phyloP scores from a whole-genome alignment of 1,140 invertebrate genomes.

The Metaphire vulgaris region DNA sequence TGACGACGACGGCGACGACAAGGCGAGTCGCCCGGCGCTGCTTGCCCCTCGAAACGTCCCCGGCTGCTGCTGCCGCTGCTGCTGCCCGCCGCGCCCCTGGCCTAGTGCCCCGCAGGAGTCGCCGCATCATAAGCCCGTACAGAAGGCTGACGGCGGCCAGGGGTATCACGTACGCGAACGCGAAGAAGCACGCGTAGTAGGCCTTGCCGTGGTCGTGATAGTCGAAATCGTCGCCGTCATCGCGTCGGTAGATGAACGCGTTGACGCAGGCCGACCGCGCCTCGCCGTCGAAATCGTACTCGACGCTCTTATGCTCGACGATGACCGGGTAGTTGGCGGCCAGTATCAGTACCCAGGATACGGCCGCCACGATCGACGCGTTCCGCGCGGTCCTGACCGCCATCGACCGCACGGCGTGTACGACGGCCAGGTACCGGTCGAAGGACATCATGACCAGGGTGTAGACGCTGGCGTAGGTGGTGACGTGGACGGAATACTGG shows the following conservation, averaged over 20 bases:
- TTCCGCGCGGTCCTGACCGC: slow-evolving; percentile 76
- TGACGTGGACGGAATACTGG: slow-evolving; percentile 65
- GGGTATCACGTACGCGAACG: slow-evolving; percentile 54
- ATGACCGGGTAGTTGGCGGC: slow-evolving; percentile 66
- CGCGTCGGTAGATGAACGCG: background rate
- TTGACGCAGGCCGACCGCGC: slow-evolving; percentile 39
- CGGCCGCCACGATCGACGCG: slow-evolving; percentile 62
- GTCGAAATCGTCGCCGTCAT: no score
- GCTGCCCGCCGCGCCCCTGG: slow-evolving; percentile 65
- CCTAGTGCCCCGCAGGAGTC: slow-evolving; percentile 54
- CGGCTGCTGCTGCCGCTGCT: no score
- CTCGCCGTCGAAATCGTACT: slow-evolving; percentile 58
- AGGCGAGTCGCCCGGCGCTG: slow-evolving; percentile 78
- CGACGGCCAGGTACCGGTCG: slow-evolving; percentile 88
- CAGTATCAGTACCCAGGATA: slow-evolving; percentile 72
- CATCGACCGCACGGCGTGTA: slow-evolving; percentile 85
- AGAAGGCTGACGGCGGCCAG: slow-evolving; percentile 71
- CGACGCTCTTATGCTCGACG: slow-evolving; percentile 65
- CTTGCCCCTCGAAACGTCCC: slow-evolving; percentile 76
- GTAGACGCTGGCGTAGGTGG: slow-evolving; percentile 86
- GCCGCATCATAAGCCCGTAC: slow-evolving; percentile 80
- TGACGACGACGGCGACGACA: slow-evolving; percentile 85
- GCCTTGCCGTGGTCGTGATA: background rate
- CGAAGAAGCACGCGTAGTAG: slow-evolving; percentile 51
- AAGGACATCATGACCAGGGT: slow-evolving; percentile 90